Base-by-base conservation (phyloP, 1,140 invertebrate species). In the Neodiprion pinetum region DNA sequence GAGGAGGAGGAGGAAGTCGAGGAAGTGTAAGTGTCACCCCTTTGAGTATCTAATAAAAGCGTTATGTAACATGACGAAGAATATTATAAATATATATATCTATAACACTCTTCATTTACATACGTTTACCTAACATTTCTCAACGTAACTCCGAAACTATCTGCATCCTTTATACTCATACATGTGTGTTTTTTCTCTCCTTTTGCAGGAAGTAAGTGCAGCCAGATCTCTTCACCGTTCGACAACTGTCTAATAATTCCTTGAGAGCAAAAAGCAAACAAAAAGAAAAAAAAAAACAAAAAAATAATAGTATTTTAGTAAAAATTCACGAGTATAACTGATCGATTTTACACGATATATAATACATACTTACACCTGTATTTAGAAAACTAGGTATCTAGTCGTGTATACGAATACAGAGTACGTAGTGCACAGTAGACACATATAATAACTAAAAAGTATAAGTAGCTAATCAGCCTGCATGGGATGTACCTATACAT, bases 1-100 rank as follows among this genome's bases (percentile, higher is more conserved):
- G 86, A 87, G 79, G 86, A 87, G 84, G 86, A 87, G 80, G 86
- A 87, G 83, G 86, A 87, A 80, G 83, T 86, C 78, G 85, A 85
- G 72, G 85, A 87, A 87, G 85, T 87, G 86, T 87, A 85, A 87
- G 85, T 87, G 76, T 81, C 48, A 72, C 67, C 50, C 71, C 50
- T 71, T 74, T 70, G 12, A 40, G 71, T 12, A 68, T 48, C 53
- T 21, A 72, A 74, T 66, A 77, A 9, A 8, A 40, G 1, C 28
- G 28, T 40, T 40, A 40, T 40, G 28, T 40, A 40, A 40, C 7
- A 12, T 9, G 40, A 23, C 67, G 11, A 75, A 74, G 71, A 70
- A 74, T 70, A 14, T 71, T 47, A 12, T 40, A 70, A 12, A 50
- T 21, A 49, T 2, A 49, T 2, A 14, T 17, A 23, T 72, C 48